Conservation (phyloP, 2,888 invertebrate species). For the Agriopis marginaria region DNA sequence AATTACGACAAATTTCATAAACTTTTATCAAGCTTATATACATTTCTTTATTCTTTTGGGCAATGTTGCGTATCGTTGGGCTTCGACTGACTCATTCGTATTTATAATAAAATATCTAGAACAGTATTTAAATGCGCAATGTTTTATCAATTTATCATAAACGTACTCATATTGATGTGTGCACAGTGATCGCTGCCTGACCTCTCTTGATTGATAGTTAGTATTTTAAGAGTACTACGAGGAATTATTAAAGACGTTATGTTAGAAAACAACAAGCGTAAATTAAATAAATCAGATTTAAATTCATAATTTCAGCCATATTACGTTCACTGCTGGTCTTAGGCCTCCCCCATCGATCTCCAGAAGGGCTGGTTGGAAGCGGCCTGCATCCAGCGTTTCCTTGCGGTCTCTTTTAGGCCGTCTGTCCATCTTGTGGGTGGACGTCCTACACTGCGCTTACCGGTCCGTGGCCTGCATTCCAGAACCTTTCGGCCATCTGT, state of each 20-base stretch:
- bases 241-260: background rate
- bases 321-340: no score
- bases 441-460: no score
- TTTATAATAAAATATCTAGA: conserved; percentile 3
- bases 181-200: conserved; percentile 9
- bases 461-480: no score
- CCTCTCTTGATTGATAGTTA: conserved; percentile 10
- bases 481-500: no score
- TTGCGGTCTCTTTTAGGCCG: no score
- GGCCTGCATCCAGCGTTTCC: no score
- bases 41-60: background rate
- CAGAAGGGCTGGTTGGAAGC: no score
- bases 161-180: conserved; percentile 2
- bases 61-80: background rate
- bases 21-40: background rate
- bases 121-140: conserved; percentile 8
- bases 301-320: no score
- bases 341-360: no score
- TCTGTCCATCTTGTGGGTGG: no score
- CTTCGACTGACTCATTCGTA: background rate
- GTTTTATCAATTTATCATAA: conserved; percentile 16
- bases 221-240: conserved; percentile 4
- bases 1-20: background rate
- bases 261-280: no score
- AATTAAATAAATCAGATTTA: no score